Evolutionary conservation across 2,113 vertebrate genomes (phyloP), one percentile per base, ranked within the genome.

Genomic region (Phodopus roborovskii): DNA sequence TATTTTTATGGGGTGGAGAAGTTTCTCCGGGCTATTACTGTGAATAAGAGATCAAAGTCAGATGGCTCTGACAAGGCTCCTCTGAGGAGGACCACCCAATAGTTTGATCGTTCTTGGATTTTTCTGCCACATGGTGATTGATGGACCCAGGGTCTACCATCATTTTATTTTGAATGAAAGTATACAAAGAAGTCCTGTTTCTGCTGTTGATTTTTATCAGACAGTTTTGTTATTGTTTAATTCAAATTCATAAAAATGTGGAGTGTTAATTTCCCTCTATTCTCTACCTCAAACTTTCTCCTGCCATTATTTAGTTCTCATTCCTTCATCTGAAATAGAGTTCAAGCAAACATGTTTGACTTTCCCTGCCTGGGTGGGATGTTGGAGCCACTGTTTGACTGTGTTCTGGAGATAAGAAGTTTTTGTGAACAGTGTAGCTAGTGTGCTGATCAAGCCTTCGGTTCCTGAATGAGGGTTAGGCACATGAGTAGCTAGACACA

Each of bases 1-100:
- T 99, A 95, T 98, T 98, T 97, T 98, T 97, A 88, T 84, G 90
- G 98, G 97, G 98, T 98, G 97, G 98, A 98, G 98, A 97, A 97
- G 90, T 96, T 98, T 98, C 97, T 97, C 92, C 95, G 78, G 87
- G 97, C 93, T 97, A 75, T 97, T 98, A 98, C 97, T 98, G 94
- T 97, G 88, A 97, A 90, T 94, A 66, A 95, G 93, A 97, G 97
- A 98, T 98, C 98, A 98, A 98, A 98, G 98, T 94, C 78, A 97
- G 97, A 95, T 87, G 48, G 48, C 90, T 94, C 75, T 98, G 98
- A 98, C 97, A 97, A 94, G 91, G 96, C 97, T 98, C 95, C 94
- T 96, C 95, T 90, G 91, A 96, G 92, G 96, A 94, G 95, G 96
- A 97, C 98, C 98, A 98, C 97, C 98, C 96, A 97, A 82, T 26